phyloP scores from a whole-genome alignment of 2,113 vertebrate genomes.

The Lasiurus borealis region DNA sequence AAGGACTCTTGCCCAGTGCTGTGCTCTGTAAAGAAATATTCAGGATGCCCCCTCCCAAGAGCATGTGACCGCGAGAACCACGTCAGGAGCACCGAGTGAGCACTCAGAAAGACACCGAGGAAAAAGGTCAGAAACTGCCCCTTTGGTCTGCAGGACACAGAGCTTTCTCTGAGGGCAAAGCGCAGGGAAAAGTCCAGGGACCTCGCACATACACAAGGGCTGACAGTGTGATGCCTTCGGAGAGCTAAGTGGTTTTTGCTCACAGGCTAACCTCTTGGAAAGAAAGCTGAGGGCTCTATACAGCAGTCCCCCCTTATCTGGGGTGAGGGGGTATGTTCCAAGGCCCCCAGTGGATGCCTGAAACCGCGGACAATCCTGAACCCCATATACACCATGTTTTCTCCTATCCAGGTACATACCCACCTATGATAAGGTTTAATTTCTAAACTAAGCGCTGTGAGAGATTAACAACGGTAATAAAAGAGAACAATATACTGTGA shows the following conservation, averaged over 20 bases:
- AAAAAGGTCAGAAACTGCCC: not conserved
- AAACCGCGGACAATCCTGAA: not conserved
- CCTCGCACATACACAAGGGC: not conserved
- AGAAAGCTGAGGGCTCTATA: not conserved
- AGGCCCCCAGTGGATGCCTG: not conserved
- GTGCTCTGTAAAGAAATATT: not conserved
- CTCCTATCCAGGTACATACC: not conserved
- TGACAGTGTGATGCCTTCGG: not conserved
- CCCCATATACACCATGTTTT: not conserved
- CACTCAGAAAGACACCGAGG: not conserved
- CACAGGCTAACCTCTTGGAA: not conserved
- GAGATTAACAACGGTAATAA: not conserved
- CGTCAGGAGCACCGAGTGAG: not conserved
- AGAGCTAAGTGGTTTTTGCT: not conserved
- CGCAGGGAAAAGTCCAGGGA: not conserved
- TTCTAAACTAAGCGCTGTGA: not conserved
- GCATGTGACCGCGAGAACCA: not conserved
- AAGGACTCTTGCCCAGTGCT: not conserved
- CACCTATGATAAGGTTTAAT: not conserved
- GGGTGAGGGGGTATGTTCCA: not conserved
- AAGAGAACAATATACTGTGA: not conserved
- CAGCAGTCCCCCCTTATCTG: not conserved
- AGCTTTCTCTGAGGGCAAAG: not conserved
- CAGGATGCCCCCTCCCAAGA: accelerated
- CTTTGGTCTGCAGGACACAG: not conserved